Evolutionary conservation across 2,113 vertebrate genomes (phyloP), one percentile per base, ranked within the genome.

Genomic region (Actenoides hombroni): DNA sequence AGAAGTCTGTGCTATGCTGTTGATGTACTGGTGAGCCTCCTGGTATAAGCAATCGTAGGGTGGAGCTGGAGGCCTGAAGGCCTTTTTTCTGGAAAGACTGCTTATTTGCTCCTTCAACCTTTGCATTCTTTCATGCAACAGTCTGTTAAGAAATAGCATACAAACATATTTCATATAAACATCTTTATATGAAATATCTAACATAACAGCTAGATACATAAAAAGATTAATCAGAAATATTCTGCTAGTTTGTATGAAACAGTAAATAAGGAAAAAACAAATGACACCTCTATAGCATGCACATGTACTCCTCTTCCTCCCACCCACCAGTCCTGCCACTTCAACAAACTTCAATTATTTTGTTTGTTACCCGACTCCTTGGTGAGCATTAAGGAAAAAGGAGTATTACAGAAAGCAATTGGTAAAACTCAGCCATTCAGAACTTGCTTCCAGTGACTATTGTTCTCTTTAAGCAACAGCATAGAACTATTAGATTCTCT

Each of bases 11-110:
- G 99, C 99, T 16, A 99, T 98, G 96, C 98, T 99, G 94, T 77
- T 98, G 63, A 98, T 93, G 33, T 99, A 99, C 94, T 99, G 99
- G 88, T 99, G 98, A 67, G 99, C 97, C 73, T 99, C 99, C 96
- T 99, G 99, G 92, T 98, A 98, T 11, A 99, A 98, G 19, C 95
- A 97, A 14, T 98, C 98, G 2, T 99, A 99, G 20, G 97, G 95
- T 4, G 99, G 97, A 21, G 97, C 95, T 28, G 88, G 91, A 10
- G 99, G 99, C 12, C 99, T 99, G 77, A 98, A 99, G 17, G 99
- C 99, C 95, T 99, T 99, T 95, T 99, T 99, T 96, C 98, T 98
- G 54, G 98, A 98, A 53, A 99, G 98, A 37, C 94, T 98, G 4
- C 83, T 94, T 51, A 99, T 98, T 91, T 98, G 97, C 71, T 98